Percentiles rank a stretch among this genome's conserved stretches.
These are phyloP conservation scores for Drosophila glabriapex DNA, from an alignment of 2,888 invertebrate species.

Conservation along the genomic window DNA sequence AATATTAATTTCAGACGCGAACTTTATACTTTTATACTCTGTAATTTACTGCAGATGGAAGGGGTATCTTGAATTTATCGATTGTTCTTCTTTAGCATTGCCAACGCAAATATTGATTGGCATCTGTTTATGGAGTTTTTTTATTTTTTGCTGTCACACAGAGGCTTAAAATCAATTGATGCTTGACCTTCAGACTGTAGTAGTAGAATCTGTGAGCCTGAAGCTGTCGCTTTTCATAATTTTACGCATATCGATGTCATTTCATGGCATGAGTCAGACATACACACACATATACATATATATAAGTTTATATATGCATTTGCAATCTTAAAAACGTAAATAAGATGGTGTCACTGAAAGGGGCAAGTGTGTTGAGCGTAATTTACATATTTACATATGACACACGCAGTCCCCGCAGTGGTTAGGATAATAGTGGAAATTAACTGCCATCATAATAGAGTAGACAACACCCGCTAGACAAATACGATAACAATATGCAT, in stretches of 20 bases:
- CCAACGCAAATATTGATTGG: neutral
- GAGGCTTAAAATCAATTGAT: conserved; percentile 20
- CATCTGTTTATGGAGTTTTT: neutral
- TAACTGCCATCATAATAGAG: conserved; percentile 30
- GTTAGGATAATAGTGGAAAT: conserved; percentile 2
- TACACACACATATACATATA: neutral
- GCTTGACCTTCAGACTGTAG: conserved; percentile 25
- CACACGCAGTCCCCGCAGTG: conserved; percentile 20
- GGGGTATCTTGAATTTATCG: neutral
- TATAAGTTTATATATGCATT: neutral
- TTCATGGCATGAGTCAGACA: conserved; percentile 36
- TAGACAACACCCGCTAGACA: conserved; percentile 24
- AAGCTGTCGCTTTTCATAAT: conserved; percentile 1
- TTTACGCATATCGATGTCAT: conserved; percentile 22
- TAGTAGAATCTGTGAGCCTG: conserved; percentile 1
- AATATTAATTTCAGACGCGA: conserved; percentile 1
- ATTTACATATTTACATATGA: conserved; percentile 41
- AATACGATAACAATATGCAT: conserved; percentile 6
- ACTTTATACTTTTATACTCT: conserved; percentile 10
- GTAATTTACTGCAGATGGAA: neutral
- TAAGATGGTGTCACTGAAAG: conserved; percentile 32
- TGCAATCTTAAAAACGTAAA: conserved; percentile 19
- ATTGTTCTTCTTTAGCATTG: neutral
- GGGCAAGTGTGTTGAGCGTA: conserved; percentile 25
- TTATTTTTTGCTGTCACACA: conserved; percentile 1